These are phyloP conservation scores for Pagrus major DNA, from an alignment of 2,113 vertebrate species.

Conservation along the genomic window DNA sequence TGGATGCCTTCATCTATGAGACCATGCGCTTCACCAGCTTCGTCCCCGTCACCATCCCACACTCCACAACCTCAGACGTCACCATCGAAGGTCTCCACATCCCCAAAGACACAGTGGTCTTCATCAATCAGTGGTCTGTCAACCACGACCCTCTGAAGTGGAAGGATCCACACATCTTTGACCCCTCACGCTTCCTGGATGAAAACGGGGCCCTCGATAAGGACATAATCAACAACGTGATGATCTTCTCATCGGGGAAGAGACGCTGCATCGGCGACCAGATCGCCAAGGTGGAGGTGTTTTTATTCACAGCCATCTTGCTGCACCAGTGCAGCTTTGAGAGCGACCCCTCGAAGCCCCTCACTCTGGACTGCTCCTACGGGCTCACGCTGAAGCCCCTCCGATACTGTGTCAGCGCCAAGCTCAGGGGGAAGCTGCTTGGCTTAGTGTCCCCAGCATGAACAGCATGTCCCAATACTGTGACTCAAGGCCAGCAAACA, in stretches of 20 bases:
- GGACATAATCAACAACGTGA: conserved; percentile 80
- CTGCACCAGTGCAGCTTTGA: conserved; percentile 89
- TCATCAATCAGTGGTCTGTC: conserved; percentile 92
- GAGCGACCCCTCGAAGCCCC: conserved; percentile 76
- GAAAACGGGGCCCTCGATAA: conserved; percentile 78
- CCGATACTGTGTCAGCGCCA: conserved; percentile 77
- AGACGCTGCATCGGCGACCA: conserved; percentile 89
- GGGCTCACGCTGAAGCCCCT: conserved; percentile 86
- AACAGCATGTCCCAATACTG: conserved; percentile 59
- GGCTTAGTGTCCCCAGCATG: conserved; percentile 83
- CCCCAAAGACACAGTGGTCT: conserved; percentile 89
- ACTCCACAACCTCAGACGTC: conserved; percentile 88
- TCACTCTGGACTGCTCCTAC: conserved; percentile 83
- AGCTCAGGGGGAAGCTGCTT: conserved; percentile 81
- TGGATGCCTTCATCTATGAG: conserved; percentile 91
- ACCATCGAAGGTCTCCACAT: conserved; percentile 88
- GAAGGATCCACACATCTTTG: conserved; percentile 86
- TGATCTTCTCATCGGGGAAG: conserved; percentile 90
- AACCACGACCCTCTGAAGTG: conserved; percentile 89
- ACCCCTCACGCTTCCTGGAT: conserved; percentile 87
- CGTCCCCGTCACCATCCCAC: conserved; percentile 90
- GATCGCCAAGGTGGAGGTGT: conserved; percentile 87
- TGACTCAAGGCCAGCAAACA: conserved; percentile 68
- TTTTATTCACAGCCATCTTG: conserved; percentile 86
- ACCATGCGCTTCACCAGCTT: conserved; percentile 91